phyloP scores from a whole-genome alignment of 2,888 invertebrate species.

The Rotaria macrura region DNA sequence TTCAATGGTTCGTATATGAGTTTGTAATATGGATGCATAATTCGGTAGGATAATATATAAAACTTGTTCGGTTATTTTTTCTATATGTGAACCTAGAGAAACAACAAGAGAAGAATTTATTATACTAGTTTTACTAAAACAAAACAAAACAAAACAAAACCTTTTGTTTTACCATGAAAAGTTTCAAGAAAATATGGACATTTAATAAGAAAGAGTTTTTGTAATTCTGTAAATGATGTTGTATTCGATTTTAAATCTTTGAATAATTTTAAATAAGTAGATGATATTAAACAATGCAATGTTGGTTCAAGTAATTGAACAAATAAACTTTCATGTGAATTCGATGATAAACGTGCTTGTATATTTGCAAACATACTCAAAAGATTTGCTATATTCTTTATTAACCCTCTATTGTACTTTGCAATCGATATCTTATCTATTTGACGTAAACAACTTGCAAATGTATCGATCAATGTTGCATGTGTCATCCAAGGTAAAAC shows the following conservation, averaged over 20 bases:
- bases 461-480: background rate
- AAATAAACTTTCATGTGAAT: background rate
- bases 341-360: background rate
- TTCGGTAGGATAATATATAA: background rate
- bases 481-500: background rate
- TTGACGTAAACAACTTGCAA: background rate
- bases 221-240: background rate
- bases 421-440: background rate
- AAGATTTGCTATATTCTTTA: background rate
- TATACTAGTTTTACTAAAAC: background rate
- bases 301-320: background rate
- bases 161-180: background rate
- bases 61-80: background rate
- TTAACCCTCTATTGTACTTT: background rate
- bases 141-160: background rate
- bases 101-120: background rate
- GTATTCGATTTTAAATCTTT: background rate
- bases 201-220: background rate
- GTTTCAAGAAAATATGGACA: background rate
- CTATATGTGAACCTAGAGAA: background rate
- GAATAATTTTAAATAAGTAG: background rate
- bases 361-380: background rate
- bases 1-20: background rate
- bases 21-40: background rate
- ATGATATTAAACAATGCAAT: background rate